Conservation (phyloP, 2,888 invertebrate genomes). For the Yponomeuta evonymella region DNA sequence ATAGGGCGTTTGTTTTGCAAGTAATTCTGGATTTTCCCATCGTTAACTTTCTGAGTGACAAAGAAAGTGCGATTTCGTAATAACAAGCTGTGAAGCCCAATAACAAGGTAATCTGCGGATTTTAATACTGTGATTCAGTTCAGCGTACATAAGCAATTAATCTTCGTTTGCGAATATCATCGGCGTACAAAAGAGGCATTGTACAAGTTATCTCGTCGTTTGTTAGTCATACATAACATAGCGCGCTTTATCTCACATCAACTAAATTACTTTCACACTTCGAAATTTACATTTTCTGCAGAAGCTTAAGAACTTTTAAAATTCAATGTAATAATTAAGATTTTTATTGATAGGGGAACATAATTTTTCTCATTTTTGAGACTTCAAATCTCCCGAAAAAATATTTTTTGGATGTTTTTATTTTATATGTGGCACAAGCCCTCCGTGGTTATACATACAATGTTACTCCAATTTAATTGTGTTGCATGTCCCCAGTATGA, state of each 20-base stretch:
- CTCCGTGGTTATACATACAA: too few relatives aligned
- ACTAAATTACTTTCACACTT: neutral
- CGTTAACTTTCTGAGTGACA: neutral
- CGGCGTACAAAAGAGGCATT: neutral
- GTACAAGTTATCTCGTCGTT: neutral
- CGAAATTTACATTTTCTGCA: neutral
- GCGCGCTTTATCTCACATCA: neutral
- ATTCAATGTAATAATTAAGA: too few relatives aligned
- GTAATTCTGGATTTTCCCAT: neutral
- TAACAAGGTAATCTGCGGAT: neutral
- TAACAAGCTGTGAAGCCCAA: neutral
- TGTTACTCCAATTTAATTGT: too few relatives aligned
- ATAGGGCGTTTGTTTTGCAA: neutral
- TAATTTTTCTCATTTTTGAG: too few relatives aligned
- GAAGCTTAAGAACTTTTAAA: too few relatives aligned
- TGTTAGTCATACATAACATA: neutral
- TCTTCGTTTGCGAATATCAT: neutral
- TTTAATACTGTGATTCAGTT: neutral
- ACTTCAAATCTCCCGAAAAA: too few relatives aligned
- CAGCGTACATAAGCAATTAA: neutral
- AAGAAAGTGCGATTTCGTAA: neutral
- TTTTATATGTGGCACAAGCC: too few relatives aligned
- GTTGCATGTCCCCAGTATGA: too few relatives aligned
- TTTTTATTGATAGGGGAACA: too few relatives aligned
- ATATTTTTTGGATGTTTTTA: too few relatives aligned